Conservation (phyloP, 2,113 vertebrate genomes). For the Otocyon megalotis region DNA sequence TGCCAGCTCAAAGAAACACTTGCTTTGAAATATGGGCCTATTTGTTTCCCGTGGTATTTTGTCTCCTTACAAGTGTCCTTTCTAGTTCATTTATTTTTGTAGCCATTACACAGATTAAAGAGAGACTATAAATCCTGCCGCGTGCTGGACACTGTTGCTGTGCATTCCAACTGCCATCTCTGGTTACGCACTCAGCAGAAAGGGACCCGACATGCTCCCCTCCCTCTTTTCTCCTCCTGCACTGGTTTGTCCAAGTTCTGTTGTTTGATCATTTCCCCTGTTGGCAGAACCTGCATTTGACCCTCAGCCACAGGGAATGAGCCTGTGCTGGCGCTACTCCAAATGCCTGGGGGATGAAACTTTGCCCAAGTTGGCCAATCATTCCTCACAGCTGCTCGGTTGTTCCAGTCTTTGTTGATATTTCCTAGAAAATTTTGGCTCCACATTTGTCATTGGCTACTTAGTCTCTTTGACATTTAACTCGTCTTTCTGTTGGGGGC, state of each 20-base stretch:
- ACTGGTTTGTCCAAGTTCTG: background rate
- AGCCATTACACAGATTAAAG: background rate
- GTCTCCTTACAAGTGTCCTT: background rate
- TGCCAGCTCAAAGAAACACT: slow-evolving; percentile 47
- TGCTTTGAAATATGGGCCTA: slow-evolving; percentile 30
- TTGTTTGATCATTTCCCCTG: slow-evolving; percentile 16
- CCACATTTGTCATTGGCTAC: background rate
- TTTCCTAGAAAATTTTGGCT: slow-evolving; percentile 76
- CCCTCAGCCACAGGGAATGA: slow-evolving; percentile 45
- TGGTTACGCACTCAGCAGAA: background rate
- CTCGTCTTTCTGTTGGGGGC: background rate
- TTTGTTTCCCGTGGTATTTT: background rate
- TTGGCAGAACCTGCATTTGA: slow-evolving; percentile 58
- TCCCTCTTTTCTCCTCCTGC: background rate
- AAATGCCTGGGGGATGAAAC: background rate
- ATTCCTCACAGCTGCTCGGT: background rate
- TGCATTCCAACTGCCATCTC: background rate
- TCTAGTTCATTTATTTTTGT: slow-evolving; percentile 38
- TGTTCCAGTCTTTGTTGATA: slow-evolving; percentile 56
- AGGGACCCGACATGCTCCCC: background rate
- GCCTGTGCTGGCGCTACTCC: background rate
- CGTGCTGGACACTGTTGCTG: background rate
- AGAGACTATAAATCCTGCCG: background rate
- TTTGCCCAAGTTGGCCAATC: background rate
- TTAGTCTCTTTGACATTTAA: slow-evolving; percentile 47